Percentiles rank a stretch among this genome's conserved stretches.
Evolutionary conservation across 2,113 vertebrate genomes (phyloP).

Genomic region (Thunnus thynnus): DNA sequence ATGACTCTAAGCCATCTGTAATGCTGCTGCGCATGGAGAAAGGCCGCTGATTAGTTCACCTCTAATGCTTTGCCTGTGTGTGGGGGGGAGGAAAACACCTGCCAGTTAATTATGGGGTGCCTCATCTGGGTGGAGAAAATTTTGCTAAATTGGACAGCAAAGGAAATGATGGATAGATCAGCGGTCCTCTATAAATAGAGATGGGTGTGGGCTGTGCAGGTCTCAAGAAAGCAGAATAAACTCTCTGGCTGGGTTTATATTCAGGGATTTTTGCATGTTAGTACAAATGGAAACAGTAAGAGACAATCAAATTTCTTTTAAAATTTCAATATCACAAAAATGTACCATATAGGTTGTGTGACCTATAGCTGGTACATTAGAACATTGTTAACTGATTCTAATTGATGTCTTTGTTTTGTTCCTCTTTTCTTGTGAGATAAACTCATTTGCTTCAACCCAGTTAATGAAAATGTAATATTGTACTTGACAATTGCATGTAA

Average conservation of each 20-base stretch:
- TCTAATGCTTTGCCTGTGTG: conserved; percentile 34
- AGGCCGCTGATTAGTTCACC: conserved; percentile 59
- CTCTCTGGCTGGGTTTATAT: background rate
- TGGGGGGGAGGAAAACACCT: conserved; percentile 55
- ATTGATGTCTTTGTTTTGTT: background rate
- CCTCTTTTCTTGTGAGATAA: background rate
- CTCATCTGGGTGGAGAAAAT: conserved; percentile 62
- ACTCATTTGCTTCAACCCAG: background rate
- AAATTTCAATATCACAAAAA: background rate
- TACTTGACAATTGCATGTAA: background rate
- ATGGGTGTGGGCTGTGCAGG: background rate
- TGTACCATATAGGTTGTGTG: background rate
- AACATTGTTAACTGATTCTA: background rate
- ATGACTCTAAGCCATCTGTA: conserved; percentile 70
- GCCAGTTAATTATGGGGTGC: conserved; percentile 63
- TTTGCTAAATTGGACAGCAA: conserved; percentile 32
- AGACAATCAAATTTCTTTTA: background rate
- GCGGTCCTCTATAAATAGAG: background rate
- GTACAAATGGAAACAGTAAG: background rate
- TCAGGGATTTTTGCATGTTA: background rate
- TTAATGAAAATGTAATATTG: background rate
- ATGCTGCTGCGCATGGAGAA: conserved; percentile 32
- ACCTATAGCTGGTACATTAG: background rate
- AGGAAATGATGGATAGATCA: conserved; percentile 22
- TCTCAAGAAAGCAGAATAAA: background rate